Evolutionary conservation across 2,797 vertebrate genomes (phyloP).

Genomic region (Tiaroga cobitis): DNA sequence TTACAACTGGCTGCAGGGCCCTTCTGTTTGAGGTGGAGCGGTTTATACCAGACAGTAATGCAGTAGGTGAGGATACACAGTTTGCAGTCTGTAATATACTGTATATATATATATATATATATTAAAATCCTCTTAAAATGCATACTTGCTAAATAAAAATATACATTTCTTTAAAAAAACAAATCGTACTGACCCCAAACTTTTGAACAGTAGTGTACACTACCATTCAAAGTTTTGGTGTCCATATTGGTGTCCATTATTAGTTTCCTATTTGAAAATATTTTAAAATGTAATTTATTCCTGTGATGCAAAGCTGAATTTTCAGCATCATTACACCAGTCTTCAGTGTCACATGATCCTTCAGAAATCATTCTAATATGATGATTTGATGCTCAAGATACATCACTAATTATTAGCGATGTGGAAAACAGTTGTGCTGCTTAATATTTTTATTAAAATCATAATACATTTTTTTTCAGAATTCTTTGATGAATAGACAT

Average conservation of each 20-base stretch:
- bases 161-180: no score
- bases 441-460: not conserved
- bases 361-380: not conserved
- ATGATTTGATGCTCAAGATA: not conserved
- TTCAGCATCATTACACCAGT: no score
- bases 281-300: not conserved
- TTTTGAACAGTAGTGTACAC: no score
- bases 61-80: constrained; percentile 4
- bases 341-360: no score
- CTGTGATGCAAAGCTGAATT: no score
- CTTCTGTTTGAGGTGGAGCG: constrained; percentile 56
- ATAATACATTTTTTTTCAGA: not conserved
- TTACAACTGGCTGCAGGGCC: constrained; percentile 57
- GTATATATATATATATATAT: no score
- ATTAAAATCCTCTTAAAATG: no score
- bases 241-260: no score
- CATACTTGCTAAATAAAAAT: no score
- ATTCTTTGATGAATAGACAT: not conserved
- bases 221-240: no score
- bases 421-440: not conserved
- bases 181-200: no score
- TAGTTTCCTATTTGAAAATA: no score
- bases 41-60: constrained; percentile 38
- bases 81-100: not conserved
- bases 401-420: not conserved